Percentiles rank a stretch among this genome's conserved stretches.
phyloP scores from a whole-genome alignment of 2,113 vertebrate species.

The Salvelinus sp. region DNA sequence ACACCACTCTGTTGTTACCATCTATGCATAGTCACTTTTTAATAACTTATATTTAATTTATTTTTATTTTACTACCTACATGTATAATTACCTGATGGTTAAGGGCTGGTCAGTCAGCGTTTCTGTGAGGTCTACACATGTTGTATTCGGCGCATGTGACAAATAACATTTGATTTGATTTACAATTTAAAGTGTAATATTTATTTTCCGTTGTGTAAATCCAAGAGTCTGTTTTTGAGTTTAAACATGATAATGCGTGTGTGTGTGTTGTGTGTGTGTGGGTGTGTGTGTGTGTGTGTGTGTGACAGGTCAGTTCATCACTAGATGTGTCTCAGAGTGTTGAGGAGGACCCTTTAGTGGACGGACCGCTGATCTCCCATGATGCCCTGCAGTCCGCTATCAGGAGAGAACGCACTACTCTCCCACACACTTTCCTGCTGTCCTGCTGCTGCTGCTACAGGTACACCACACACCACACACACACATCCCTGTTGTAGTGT shows the following conservation, averaged over 20 bases:
- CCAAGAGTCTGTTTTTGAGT: not conserved
- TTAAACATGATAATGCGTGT: not conserved
- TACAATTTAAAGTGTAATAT: too few species aligned
- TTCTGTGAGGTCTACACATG: too few species aligned
- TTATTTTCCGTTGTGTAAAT: not conserved
- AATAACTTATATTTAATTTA: too few species aligned
- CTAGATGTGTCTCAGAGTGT: conserved; percentile 83
- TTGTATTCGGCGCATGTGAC: too few species aligned
- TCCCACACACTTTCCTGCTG: conserved; percentile 76
- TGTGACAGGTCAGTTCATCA: conserved; percentile 71
- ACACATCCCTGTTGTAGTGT: not conserved
- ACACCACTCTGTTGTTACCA: too few species aligned
- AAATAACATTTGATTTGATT: too few species aligned
- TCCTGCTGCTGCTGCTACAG: conserved; percentile 79
- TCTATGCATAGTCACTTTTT: too few species aligned
- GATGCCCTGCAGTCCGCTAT: conserved; percentile 80
- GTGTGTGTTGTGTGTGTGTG: too few species aligned
- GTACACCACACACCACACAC: conserved; percentile 78
- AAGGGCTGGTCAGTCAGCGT: too few species aligned
- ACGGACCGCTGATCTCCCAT: conserved; percentile 77
- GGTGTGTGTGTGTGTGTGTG: not conserved
- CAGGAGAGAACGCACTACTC: conserved; percentile 79
- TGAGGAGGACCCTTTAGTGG: conserved; percentile 88
- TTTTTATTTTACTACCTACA: too few species aligned
- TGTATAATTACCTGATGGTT: too few species aligned